These are phyloP conservation scores for Drosophila rubida DNA, from an alignment of 2,888 invertebrate species.

Conservation along the genomic window DNA sequence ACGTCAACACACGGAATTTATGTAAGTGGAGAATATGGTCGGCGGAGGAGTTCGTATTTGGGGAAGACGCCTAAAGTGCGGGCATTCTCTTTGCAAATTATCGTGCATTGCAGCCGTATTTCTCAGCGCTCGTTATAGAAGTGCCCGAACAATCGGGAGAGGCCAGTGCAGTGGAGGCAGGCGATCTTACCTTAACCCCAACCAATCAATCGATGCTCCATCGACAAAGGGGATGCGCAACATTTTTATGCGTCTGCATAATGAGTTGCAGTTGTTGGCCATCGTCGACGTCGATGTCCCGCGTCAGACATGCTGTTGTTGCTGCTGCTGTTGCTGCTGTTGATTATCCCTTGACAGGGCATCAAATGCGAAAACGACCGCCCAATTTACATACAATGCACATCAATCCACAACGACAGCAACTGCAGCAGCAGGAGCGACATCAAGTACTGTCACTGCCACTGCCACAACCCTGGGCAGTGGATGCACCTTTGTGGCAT, in stretches of 20 bases:
- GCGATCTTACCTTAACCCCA: constrained; percentile 21
- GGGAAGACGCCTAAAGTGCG: constrained; percentile 42
- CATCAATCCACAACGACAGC: constrained; percentile 73
- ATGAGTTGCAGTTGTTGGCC: constrained; percentile 71
- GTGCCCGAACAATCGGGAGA: constrained; percentile 42
- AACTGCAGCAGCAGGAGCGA: constrained; percentile 47
- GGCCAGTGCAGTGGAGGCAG: constrained; percentile 9
- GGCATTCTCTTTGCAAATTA: constrained; percentile 72
- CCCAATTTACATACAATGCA: constrained; percentile 84
- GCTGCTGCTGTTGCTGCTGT: constrained; percentile 69
- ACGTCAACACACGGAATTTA: constrained; percentile 66
- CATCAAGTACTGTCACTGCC: constrained; percentile 62
- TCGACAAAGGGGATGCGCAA: constrained; percentile 32
- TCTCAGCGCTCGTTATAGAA: constrained; percentile 70
- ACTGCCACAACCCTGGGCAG: constrained; percentile 57
- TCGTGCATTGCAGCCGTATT: constrained; percentile 69
- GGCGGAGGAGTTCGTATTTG: not conserved
- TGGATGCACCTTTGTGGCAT: constrained; percentile 76
- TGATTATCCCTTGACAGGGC: constrained; percentile 82
- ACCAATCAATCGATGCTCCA: constrained; percentile 43
- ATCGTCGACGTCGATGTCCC: constrained; percentile 42
- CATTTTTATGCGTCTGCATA: constrained; percentile 78
- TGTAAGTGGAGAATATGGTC: constrained; percentile 29
- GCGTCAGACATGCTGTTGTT: constrained; percentile 33
- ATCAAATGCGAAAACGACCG: constrained; percentile 82